Evolutionary conservation across 2,797 vertebrate genomes (phyloP), one percentile per base, ranked within the genome.

Genomic region (Pangasius djambal): DNA sequence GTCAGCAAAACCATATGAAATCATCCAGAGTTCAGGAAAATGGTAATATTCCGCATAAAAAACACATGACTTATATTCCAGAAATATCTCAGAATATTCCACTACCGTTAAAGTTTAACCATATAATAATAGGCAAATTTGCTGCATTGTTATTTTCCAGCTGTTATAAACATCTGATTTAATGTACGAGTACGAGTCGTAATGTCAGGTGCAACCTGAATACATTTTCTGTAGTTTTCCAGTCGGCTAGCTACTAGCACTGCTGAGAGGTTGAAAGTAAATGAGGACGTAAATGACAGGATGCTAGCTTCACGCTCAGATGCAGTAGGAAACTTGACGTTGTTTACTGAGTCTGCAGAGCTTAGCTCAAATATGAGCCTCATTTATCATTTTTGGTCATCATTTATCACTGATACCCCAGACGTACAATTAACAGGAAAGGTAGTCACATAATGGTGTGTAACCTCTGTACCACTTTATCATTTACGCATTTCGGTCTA

Each of bases 311-410:
- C 63, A 84, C 10, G 44, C 83, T 84, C 83, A 1, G 40, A n/a
- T 83, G 81, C 81, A n/a, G 81, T 4, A 65, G 81, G 59, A 59
- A 57, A 81, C 52, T 22, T 34, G 77, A 52, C 70, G 25, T n/a
- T 6, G 74, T 77, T 48, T 77, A 37, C 82, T 31, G 40, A 63
- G 59, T 28, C 37, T 48, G 63, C 28, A 31, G 63, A 67, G 63
- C 12, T 84, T 52, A 50, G 28, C 83, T 31, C 61, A 83, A 67
- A 84, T 84, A 84, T 50, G 6, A 50, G 83, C 83, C 16, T 67
- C 63, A 6, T 84, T 84, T 20, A 84, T 84, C 83, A 84, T 67
- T 84, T 50, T 65, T 48, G 40, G 28, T 10, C 16, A 84, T 50
- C 61, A 67, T 69, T 69, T 22, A 67, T 69, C 83, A 84, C 18